Evolutionary conservation across 2,113 vertebrate species (phyloP), one percentile per base, ranked within the genome.

Genomic region (Oryzias melastigma): DNA sequence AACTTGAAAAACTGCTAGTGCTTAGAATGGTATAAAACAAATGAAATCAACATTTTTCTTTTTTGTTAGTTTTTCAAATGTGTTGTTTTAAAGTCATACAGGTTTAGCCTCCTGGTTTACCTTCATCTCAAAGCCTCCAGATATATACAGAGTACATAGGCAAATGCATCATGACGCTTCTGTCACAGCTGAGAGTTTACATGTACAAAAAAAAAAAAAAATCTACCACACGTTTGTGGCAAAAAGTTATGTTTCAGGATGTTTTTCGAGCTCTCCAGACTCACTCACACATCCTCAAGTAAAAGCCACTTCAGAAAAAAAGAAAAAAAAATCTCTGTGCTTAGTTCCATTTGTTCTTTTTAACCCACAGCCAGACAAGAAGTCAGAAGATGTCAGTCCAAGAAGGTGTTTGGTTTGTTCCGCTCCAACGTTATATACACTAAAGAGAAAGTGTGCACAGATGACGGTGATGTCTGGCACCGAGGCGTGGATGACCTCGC

Each of bases 311-410:
- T 47, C 24, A 47, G 52, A 25, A 48, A 20, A 45, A 29, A 58
- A n/a, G n/a, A n/a, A 48, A 54, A 29, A 50, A 50, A 41, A 62
- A 64, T 43, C 57, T 71, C 58, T 83, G 80, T 84, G 76, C 80
- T 89, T 64, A 24, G 68, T 73, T 82, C 75, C 65, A 68, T 59
- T 75, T 63, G 47, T 74, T 76, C 1, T 2, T 58, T 76, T 63
- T 53, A 29, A 66, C 76, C 62, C 48, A 42, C 1, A 4, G 42
- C 58, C 42, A 48, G 42, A 47, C 52, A 44, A 63, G 51, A 59
- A 43, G 57, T 78, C 58, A 80, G 59, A 65, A 47, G 44, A 53
- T 74, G 45, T 52, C 13, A 17, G 61, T 80, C 65, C 55, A 46
- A 44, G 24, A 71, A 62, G 55, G 15, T 19, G 57, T 79, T 73